Base-by-base conservation (phyloP, 2,797 vertebrate species). In the Schizopygopsis pylzovi region DNA sequence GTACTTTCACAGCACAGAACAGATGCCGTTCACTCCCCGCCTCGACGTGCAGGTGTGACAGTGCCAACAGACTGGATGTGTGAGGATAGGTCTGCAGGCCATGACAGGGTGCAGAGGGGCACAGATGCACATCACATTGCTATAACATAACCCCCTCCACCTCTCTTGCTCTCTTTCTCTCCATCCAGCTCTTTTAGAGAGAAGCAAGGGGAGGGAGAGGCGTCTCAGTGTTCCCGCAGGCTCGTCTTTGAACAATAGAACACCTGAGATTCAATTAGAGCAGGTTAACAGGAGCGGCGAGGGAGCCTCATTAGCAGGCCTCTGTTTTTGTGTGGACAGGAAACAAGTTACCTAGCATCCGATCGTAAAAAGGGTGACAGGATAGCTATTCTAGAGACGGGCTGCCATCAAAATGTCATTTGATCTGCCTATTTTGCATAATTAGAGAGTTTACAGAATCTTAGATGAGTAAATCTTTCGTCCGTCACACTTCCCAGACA, bases 221-320 rank as follows among this genome's bases (percentile, higher is more conserved):
- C 54, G 75, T 86, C 86, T 94, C 95, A 93, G 91, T 88, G 82
- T 90, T 94, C 92, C 92, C 83, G 92, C 94, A 95, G 94, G 94
- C 95, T 96, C 95, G 95, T 96, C 95, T 94, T 93, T 94, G 93
- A 94, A 94, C 94, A 95, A 95, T 92, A 93, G 92, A 89, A 91
- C 95, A 93, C 92, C 93, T 92, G 95, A 95, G 93, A 96, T 96
- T 96, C 95, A 96, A 96, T 96, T 96, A 96, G 95, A 93, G 94
- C 95, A 95, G 93, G 94, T 94, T 96, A 96, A 96, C 96, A 95
- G 95, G 91, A 94, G 93, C 95, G 94, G 93, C 93, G 90, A 91
- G 18, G 86, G 80, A 86, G 79, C 77, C 86, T 86, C 88, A 90
- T 88, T 89, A 90, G 86, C 63, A 65, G 86, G 77, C 70, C 86